phyloP scores from a whole-genome alignment of 2,888 invertebrate genomes.

The Dryobotodes eremita region DNA sequence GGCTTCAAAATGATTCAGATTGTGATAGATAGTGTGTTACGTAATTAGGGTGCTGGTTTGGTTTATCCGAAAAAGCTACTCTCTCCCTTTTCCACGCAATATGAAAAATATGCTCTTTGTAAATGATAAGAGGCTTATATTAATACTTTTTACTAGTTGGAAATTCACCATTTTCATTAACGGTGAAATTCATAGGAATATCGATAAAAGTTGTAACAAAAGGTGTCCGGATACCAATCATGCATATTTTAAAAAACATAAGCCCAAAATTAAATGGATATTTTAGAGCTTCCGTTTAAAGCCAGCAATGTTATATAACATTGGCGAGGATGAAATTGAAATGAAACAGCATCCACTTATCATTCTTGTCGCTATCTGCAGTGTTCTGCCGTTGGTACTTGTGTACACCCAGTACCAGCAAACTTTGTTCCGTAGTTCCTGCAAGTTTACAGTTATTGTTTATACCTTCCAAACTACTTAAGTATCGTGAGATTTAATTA shows the following conservation, averaged over 20 bases:
- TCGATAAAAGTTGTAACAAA: not conserved
- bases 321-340: conserved; percentile 5
- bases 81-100: not conserved
- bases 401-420: conserved; percentile 2
- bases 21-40: too few relatives aligned
- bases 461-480: conserved; percentile 6
- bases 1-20: too few relatives aligned
- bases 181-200: not conserved
- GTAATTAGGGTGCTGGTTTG: not conserved
- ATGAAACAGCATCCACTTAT: conserved; percentile 22
- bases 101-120: not conserved
- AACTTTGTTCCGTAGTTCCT: not conserved
- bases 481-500: not conserved
- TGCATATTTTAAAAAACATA: not conserved
- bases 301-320: not conserved
- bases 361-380: conserved; percentile 37
- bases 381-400: conserved; percentile 3
- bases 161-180: not conserved
- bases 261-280: not conserved
- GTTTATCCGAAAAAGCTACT: not conserved
- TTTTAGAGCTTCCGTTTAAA: conserved; percentile 6
- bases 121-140: not conserved
- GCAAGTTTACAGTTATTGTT: conserved; percentile 21
- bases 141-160: not conserved
- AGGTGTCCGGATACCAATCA: not conserved